Conservation (phyloP, 2,113 vertebrate species). For the Urocynchramus pylzowi region DNA sequence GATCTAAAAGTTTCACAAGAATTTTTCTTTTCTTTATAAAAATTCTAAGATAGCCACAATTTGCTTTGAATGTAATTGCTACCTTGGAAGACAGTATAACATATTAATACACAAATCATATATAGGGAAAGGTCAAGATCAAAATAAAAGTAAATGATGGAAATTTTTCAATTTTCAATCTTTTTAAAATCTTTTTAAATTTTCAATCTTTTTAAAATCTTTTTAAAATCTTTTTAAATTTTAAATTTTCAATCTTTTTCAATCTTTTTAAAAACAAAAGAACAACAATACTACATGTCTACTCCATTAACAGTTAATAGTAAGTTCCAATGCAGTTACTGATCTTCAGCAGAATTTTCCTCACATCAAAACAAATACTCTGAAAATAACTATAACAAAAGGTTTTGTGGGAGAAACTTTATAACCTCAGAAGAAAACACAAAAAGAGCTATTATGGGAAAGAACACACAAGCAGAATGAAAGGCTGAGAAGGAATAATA, state of each 20-base stretch:
- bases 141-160: neutral
- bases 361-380: neutral
- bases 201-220: no score
- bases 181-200: no score
- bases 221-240: no score
- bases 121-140: neutral
- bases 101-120: neutral
- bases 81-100: neutral
- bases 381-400: neutral
- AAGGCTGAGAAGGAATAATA: neutral
- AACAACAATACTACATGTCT: neutral
- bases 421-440: neutral
- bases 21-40: neutral
- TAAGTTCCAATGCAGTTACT: neutral
- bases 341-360: neutral
- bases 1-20: neutral
- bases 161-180: neutral
- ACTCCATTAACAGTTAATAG: neutral
- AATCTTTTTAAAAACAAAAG: neutral
- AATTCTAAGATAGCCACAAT: neutral
- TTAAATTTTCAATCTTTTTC: no score
- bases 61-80: neutral
- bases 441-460: neutral
- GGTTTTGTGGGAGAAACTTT: neutral
- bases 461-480: neutral